Percentiles rank a stretch among this genome's conserved stretches.
Evolutionary conservation across 2,888 invertebrate species (phyloP).

Genomic region (Epistrophe grossulariae): DNA sequence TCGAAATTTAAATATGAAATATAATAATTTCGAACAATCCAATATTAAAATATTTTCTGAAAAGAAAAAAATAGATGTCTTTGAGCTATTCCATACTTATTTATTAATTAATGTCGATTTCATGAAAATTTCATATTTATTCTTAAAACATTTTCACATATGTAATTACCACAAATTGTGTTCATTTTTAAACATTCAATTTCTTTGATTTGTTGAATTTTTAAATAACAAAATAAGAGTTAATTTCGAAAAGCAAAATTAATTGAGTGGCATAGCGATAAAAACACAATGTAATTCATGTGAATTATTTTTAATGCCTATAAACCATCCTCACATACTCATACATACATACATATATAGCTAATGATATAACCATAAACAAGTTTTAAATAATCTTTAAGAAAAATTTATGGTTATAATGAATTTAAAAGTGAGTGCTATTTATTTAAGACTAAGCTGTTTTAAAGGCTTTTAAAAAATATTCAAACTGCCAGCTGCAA

Average conservation of each 20-base stretch:
- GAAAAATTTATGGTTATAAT: conserved; percentile 7
- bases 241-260: not conserved
- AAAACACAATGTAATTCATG: conserved; percentile 19
- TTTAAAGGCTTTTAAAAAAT: conserved; percentile 18
- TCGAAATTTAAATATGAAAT: too few species aligned
- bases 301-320: conserved; percentile 15
- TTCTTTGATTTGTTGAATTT: not conserved
- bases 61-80: too few species aligned
- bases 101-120: too few species aligned
- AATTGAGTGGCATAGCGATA: conserved; percentile 25
- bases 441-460: conserved; percentile 29
- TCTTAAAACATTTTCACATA: too few species aligned
- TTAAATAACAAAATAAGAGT: not conserved
- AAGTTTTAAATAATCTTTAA: conserved; percentile 14
- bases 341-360: not conserved
- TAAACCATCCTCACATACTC: not conserved
- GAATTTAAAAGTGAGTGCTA: conserved; percentile 5
- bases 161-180: too few species aligned
- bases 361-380: conserved; percentile 25
- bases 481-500: conserved; percentile 37
- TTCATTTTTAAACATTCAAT: not conserved
- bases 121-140: too few species aligned
- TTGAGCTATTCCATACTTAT: too few species aligned
- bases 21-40: too few species aligned
- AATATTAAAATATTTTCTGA: too few species aligned